Percentiles rank a stretch among this genome's conserved stretches.
phyloP scores from a whole-genome alignment of 2,888 invertebrate species.

The Andrena minutula region DNA sequence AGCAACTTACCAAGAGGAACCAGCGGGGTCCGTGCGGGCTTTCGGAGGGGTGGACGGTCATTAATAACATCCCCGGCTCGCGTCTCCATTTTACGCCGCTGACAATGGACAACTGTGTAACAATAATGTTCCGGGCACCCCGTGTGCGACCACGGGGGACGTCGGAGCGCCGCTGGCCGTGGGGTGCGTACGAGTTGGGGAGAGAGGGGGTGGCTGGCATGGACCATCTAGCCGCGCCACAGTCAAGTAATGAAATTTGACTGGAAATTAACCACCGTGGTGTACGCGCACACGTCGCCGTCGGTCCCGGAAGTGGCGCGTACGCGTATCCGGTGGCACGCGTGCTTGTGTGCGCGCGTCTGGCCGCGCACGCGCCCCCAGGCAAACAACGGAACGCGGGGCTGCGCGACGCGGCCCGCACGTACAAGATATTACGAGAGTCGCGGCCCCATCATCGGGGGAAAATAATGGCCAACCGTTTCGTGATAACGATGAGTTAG shows the following conservation, averaged over 20 bases:
- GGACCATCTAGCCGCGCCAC: conserved; percentile 77
- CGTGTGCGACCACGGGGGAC: conserved; percentile 54
- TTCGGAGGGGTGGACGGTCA: conserved; percentile 66
- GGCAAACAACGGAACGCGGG: conserved; percentile 37
- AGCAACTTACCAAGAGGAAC: conserved; percentile 12
- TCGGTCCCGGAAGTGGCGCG: conserved; percentile 58
- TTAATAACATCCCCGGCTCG: conserved; percentile 77
- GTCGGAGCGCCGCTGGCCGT: conserved; percentile 33
- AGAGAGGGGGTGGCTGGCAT: conserved; percentile 51
- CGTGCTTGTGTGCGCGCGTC: conserved; percentile 32
- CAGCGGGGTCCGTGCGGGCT: conserved; percentile 14
- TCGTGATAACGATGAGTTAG: conserved; percentile 84
- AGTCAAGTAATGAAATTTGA: conserved; percentile 84
- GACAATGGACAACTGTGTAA: conserved; percentile 81
- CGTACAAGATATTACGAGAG: conserved; percentile 70
- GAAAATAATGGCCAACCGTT: conserved; percentile 82
- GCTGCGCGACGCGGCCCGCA: conserved; percentile 44
- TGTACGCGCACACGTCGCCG: conserved; percentile 63
- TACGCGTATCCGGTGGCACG: conserved; percentile 50
- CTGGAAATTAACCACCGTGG: conserved; percentile 83
- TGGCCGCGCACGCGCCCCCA: conserved; percentile 50
- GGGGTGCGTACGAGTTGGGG: conserved; percentile 12
- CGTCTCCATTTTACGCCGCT: conserved; percentile 77
- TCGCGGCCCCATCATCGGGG: conserved; percentile 75
- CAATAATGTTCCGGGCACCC: conserved; percentile 79